phyloP scores from a whole-genome alignment of 2,888 invertebrate genomes.

The Plagiodera versicolora region DNA sequence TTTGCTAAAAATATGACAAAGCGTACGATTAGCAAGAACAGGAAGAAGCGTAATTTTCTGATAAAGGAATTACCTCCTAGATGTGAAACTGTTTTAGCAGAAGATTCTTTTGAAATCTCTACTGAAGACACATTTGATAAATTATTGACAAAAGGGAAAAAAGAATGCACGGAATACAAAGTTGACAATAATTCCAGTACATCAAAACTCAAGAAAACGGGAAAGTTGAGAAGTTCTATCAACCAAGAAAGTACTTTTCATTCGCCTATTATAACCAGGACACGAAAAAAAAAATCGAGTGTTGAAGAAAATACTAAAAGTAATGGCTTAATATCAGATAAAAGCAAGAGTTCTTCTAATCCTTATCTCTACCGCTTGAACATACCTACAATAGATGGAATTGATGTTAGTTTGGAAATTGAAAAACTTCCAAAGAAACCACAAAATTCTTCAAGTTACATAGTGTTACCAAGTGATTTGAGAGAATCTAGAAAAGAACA shows the following conservation, averaged over 20 bases:
- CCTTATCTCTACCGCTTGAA: conserved; percentile 11
- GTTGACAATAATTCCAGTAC: not conserved
- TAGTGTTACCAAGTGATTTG: conserved; percentile 10
- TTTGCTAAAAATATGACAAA: conserved; percentile 35
- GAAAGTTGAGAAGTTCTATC: not conserved
- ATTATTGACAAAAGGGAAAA: conserved; percentile 29
- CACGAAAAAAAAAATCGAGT: conserved; percentile 11
- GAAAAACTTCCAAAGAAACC: conserved; percentile 11
- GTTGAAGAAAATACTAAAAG: conserved; percentile 4
- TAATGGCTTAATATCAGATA: not conserved
- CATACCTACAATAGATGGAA: conserved; percentile 21
- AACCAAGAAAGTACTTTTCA: conserved; percentile 11
- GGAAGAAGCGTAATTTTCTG: conserved; percentile 22
- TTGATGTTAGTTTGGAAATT: conserved; percentile 26
- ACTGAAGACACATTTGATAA: conserved; percentile 44
- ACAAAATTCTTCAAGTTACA: conserved; percentile 18
- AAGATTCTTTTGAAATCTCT: conserved; percentile 34
- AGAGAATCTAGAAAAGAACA: not conserved
- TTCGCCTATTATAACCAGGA: conserved; percentile 20
- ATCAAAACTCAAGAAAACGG: not conserved
- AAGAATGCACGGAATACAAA: not conserved
- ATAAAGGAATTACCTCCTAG: conserved; percentile 31
- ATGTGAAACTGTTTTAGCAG: conserved; percentile 23
- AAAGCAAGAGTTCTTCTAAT: conserved; percentile 6
- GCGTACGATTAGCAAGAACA: conserved; percentile 22